Evolutionary conservation across 2,888 invertebrate genomes (phyloP), one percentile per base, ranked within the genome.

Genomic region (Hypolimnas misippus): DNA sequence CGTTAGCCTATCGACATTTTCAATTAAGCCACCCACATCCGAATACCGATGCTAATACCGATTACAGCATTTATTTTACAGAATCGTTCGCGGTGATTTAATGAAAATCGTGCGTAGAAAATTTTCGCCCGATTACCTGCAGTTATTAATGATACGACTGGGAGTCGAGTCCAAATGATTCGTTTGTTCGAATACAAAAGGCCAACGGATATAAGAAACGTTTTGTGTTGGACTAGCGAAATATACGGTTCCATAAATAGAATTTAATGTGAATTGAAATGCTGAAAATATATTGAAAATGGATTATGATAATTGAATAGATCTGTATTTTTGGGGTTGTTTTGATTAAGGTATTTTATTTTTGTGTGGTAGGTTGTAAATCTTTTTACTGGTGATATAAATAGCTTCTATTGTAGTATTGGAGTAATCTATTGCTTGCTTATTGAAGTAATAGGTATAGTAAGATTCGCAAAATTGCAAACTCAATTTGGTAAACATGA

Each of bases 31-130:
- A 31, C 42, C 29, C 6, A 33, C 42, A 50, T 40, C 46, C 17
- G 29, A 50, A 50, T 40, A 12, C 29, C 40, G 8, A 50, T 42
- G 50, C 42, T 62, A 44, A 56, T 46, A 54, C 38, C 49, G 51
- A 42, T 53, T 62, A n/a, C 35, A 25, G 38, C n/a, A 49, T 57
- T 59, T 56, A 64, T 63, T 56, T 56, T 46, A 52, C 31, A 46
- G 44, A 63, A 56, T 50, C 52, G 46, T 44, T 52, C 59, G 35
- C 29, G 31, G 21, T 40, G 51, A 76, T 84, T 84, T 84, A 86
- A 86, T 86, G 85, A 85, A 85, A 86, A 84, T 85, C 86, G 86
- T 86, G 86, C 84, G 82, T 81, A 81, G 86, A 86, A 85, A 84
- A 77, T 83, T 84, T 78, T 74, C 77, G 76, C 70, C 77, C 80